Base-by-base conservation (phyloP, 2,888 invertebrate genomes). In the Tenthredo amoena region DNA sequence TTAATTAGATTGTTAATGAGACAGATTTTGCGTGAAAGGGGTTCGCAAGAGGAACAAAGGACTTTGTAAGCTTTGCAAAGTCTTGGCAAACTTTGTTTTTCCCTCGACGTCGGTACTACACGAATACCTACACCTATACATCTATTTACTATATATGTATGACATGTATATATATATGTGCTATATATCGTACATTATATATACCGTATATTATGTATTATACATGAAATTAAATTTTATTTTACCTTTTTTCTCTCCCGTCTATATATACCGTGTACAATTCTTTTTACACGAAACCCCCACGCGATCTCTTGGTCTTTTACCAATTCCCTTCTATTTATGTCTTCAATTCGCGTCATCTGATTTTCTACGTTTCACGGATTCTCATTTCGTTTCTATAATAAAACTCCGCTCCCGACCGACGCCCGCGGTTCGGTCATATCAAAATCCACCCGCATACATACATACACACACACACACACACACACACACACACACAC, bases 1-100 rank as follows among this genome's bases (percentile, higher is more conserved):
- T 92, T 92, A 92, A 93, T 93, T 93, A 92, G 92, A 91, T 92
- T 90, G 93, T 91, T 92, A 92, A 92, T 92, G 92, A 92, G 91
- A 91, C 91, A 91, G 90, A 92, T 91, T 92, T 90, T 88, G 81
- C 87, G 89, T 88, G 89, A 88, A 88, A 87, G 88, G 85, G 81
- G 79, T 47, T 18, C 87, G 47, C 84, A 76, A 74, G 84, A 85
- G 85, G 86, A 87, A 88, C 88, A 88, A 89, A 88, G 88, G 85
- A 83, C 83, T 83, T 83, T 83, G 65, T 50, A 68, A 83, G 68
- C 83, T 83, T 68, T 83, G 47, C 83, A 83, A 83, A 83, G 83
- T 83, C 83, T 83, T 71, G 83, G 68, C 50, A 83, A 83, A 83
- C 83, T 83, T 83, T 83, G 68, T 83, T 83, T 83, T 81, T 50